These are phyloP conservation scores for Micropoecilia bifurca DNA, from an alignment of 2,797 vertebrate genomes.

Conservation along the genomic window DNA sequence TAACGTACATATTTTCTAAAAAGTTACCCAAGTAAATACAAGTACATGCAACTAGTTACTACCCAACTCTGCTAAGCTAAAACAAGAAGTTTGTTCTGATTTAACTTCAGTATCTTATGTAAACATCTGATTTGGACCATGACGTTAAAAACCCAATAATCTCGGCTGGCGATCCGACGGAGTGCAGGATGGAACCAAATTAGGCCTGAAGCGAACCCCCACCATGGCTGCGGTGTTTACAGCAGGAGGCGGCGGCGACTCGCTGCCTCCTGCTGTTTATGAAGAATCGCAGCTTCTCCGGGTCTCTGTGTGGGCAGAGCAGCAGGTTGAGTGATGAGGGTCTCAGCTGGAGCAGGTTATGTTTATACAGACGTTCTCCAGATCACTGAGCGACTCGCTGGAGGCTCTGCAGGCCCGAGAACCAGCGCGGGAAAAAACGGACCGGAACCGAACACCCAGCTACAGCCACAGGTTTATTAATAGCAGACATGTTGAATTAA, in stretches of 20 bases:
- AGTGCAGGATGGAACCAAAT: constrained; percentile 54
- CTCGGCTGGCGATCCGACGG: constrained; percentile 24
- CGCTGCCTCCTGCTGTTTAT: constrained; percentile 55
- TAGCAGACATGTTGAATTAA: not conserved
- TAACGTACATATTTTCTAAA: too few relatives aligned
- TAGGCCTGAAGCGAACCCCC: constrained; percentile 47
- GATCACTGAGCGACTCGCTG: constrained; percentile 36
- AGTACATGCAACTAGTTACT: too few relatives aligned
- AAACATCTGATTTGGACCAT: not conserved
- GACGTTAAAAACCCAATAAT: constrained; percentile 7
- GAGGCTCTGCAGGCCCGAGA: not conserved
- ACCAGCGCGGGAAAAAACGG: not conserved
- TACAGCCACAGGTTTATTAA: not conserved
- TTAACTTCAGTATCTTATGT: too few relatives aligned
- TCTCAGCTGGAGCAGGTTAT: constrained; percentile 60
- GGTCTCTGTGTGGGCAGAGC: constrained; percentile 51
- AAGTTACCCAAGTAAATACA: too few relatives aligned
- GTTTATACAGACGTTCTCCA: constrained; percentile 67
- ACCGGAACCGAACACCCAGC: not conserved
- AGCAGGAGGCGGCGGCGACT: constrained; percentile 34
- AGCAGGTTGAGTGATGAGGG: constrained; percentile 64
- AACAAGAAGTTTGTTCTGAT: too few relatives aligned
- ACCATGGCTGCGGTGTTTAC: constrained; percentile 50
- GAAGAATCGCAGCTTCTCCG: constrained; percentile 45
- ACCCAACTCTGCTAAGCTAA: too few relatives aligned